Evolutionary conservation across 2,113 vertebrate genomes (phyloP).

Genomic region (Python bivittatus): DNA sequence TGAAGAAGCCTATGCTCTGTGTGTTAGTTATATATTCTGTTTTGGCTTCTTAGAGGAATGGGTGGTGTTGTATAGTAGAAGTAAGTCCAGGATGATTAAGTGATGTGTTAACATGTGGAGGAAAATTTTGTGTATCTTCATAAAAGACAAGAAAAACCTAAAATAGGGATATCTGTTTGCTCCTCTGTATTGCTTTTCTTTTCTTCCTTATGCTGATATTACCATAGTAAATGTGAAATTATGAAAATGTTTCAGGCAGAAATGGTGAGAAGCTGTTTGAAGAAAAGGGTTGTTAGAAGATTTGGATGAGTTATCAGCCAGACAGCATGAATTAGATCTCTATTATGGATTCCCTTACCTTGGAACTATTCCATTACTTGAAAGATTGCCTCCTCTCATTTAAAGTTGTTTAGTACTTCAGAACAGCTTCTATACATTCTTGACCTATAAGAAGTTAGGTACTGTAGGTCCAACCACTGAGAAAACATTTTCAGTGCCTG

Average conservation of each 20-base stretch:
- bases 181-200: background rate
- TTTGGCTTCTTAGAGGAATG: background rate
- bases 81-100: background rate
- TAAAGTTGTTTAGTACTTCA: background rate
- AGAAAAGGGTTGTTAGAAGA: background rate
- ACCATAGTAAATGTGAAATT: slow-evolving; percentile 11
- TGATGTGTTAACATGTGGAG: background rate
- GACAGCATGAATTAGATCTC: background rate
- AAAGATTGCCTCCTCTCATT: no score
- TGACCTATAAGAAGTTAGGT: background rate
- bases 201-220: background rate
- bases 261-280: background rate
- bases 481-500: background rate
- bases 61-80: background rate
- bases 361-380: background rate
- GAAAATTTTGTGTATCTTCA: background rate
- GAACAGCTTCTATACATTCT: background rate
- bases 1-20: background rate
- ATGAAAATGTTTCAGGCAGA: background rate
- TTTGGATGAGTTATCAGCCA: background rate
- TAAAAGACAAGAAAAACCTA: background rate
- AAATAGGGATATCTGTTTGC: background rate
- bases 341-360: background rate
- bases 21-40: background rate
- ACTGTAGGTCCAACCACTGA: no score